Evolutionary conservation across 2,113 vertebrate genomes (phyloP), one percentile per base, ranked within the genome.

Genomic region (Phrynosoma blainvillii): DNA sequence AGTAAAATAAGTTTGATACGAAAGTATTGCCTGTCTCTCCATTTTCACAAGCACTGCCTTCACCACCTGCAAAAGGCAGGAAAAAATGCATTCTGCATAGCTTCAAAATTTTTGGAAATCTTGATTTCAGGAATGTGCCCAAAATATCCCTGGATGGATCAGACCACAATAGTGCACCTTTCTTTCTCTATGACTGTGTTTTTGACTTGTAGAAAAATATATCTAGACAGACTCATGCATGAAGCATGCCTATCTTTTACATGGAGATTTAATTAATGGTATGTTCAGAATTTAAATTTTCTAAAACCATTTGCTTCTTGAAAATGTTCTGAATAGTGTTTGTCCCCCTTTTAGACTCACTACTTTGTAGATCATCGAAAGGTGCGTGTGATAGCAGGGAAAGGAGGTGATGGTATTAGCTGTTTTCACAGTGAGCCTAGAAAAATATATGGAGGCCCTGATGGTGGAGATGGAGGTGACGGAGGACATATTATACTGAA

Each of bases 381-480:
- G 25, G 97, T 99, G 86, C 96, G 94, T 4, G 92, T 99, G 52
- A 68, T 95, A 10, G 98, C 97, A 27, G 99, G 99, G 0, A 95
- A 88, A 0, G 99, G 99, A 5, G 99, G 98, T 1, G 94, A 92
- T 8, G 99, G 99, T 0, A 93, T 86, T 42, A 96, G 94, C 85
- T 97, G 97, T 93, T 99, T 99, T 94, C 94, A 97, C 92, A 99
- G 99, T 2, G 98, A 99, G 74, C 99, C 99, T 42, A 94, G 98
- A 18, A 99, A 99, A 94, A 96, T 98, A 86, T 99, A 97, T 91
- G 99, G 98, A 1, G 99, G 99, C n/a, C 99, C 99, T 0, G 98
- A 98, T 27, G 99, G 99, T 21, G 99, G 99, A 13, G 97, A 99
- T 2, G 99, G 99, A 54, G 99, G 99, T 11, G 94, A 97, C 47